Evolutionary conservation across 2,113 vertebrate species (phyloP).

Genomic region (Chascanopsetta lugubris): DNA sequence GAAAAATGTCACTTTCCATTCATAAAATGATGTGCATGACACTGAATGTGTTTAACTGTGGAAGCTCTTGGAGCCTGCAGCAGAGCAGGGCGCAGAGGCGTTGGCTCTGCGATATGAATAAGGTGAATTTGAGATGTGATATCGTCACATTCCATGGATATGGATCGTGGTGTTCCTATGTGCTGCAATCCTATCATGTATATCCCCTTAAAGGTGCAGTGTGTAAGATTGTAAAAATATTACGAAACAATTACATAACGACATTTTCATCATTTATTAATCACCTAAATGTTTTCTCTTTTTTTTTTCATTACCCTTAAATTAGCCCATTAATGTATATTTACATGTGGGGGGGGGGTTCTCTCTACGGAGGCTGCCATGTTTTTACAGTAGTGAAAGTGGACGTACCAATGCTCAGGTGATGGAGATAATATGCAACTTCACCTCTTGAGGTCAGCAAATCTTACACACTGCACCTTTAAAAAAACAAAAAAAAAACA

Average conservation of each 20-base stretch:
- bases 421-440: too few species aligned
- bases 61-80: background rate
- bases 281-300: too few species aligned
- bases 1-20: conserved; percentile 41
- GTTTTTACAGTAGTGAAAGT: too few species aligned
- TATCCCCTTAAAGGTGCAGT: background rate
- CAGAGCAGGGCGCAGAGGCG: conserved; percentile 6
- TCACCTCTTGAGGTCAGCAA: background rate
- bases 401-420: too few species aligned
- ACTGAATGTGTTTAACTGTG: background rate
- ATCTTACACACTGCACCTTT: background rate
- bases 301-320: too few species aligned
- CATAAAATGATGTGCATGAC: conserved; percentile 32
- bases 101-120: background rate
- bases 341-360: too few species aligned
- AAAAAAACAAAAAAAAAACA: background rate
- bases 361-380: too few species aligned
- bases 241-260: too few species aligned
- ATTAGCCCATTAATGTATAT: too few species aligned
- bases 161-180: conserved; percentile 6
- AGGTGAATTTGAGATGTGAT: background rate
- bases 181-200: background rate
- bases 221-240: too few species aligned
- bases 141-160: conserved; percentile 6
- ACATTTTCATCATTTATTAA: too few species aligned